These are phyloP conservation scores for Synergus gifuensis DNA, from an alignment of 2,888 invertebrate species.

Conservation along the genomic window DNA sequence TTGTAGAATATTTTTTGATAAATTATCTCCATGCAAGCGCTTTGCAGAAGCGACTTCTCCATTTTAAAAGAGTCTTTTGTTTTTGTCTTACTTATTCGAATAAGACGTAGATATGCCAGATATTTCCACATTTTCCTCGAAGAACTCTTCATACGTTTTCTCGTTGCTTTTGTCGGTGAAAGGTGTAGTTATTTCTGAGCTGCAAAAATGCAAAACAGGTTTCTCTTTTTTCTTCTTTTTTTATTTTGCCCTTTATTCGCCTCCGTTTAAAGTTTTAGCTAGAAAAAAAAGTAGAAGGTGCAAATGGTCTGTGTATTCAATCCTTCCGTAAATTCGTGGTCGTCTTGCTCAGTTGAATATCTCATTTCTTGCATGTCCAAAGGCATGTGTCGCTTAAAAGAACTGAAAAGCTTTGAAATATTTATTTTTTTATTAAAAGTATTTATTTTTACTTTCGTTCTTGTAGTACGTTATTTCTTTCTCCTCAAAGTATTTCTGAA, in stretches of 20 bases:
- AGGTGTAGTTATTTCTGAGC: not conserved
- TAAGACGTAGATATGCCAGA: not conserved
- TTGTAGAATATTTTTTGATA: not conserved
- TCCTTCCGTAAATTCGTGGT: not conserved
- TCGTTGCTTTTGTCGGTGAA: not conserved
- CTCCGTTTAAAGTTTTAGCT: not conserved
- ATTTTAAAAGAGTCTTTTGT: not conserved
- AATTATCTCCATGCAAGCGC: not conserved
- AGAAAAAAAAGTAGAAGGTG: not conserved
- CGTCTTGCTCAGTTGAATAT: not conserved
- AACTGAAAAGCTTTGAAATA: not conserved
- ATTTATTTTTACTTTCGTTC: not conserved
- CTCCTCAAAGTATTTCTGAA: too few relatives aligned
- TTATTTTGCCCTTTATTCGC: not conserved
- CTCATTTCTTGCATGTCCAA: not conserved
- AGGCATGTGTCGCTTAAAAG: not conserved
- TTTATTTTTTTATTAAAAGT: not conserved
- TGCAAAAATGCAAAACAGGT: not conserved
- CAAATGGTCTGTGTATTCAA: slow-evolving; percentile 6
- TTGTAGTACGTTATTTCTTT: not conserved
- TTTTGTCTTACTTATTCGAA: not conserved
- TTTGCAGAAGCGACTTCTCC: not conserved
- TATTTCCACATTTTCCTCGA: not conserved
- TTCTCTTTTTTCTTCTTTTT: not conserved
- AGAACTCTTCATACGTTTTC: not conserved